Evolutionary conservation across 1,140 invertebrate genomes (phyloP).

Genomic region (Zelostemma sp.): DNA sequence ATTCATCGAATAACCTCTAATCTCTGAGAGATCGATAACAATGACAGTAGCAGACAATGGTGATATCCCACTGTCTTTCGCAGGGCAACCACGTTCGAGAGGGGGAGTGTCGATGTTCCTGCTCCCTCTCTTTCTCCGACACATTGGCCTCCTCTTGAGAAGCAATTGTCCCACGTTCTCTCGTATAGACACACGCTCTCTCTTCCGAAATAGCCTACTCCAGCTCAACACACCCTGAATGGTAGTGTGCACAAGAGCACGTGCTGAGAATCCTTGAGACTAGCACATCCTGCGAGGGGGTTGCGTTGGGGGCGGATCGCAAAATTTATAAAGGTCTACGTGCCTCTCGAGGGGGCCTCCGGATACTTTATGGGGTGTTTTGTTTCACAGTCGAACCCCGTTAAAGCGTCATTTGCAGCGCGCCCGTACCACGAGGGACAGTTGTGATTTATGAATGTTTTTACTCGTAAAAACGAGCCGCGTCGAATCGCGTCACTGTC

Average conservation of each 20-base stretch:
- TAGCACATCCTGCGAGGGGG: constrained; percentile 46
- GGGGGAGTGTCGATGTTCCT: constrained; percentile 31
- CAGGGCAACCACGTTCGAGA: constrained; percentile 39
- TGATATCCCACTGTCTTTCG: constrained; percentile 46
- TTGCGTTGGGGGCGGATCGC: constrained; percentile 26
- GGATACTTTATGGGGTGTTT: constrained; percentile 61
- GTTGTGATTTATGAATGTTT: constrained; percentile 32
- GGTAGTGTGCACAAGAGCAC: constrained; percentile 43
- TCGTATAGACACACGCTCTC: constrained; percentile 34
- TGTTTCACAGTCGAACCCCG: constrained; percentile 52
- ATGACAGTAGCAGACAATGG: constrained; percentile 54
- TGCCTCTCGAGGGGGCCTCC: constrained; percentile 49
- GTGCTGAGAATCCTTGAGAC: constrained; percentile 59
- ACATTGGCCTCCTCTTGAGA: constrained; percentile 40
- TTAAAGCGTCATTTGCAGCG: constrained; percentile 64
- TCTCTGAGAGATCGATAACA: constrained; percentile 60
- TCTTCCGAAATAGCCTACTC: constrained; percentile 31
- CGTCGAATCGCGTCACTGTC: constrained; percentile 20
- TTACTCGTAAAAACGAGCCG: constrained; percentile 40
- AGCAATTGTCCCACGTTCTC: constrained; percentile 49
- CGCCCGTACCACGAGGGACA: constrained; percentile 55
- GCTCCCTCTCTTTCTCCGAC: constrained; percentile 19
- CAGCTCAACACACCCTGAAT: constrained; percentile 20
- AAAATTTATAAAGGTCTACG: constrained; percentile 68
- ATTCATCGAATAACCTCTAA: constrained; percentile 55